Evolutionary conservation across 2,888 invertebrate species (phyloP).

Genomic region (Serripes groenlandicus): DNA sequence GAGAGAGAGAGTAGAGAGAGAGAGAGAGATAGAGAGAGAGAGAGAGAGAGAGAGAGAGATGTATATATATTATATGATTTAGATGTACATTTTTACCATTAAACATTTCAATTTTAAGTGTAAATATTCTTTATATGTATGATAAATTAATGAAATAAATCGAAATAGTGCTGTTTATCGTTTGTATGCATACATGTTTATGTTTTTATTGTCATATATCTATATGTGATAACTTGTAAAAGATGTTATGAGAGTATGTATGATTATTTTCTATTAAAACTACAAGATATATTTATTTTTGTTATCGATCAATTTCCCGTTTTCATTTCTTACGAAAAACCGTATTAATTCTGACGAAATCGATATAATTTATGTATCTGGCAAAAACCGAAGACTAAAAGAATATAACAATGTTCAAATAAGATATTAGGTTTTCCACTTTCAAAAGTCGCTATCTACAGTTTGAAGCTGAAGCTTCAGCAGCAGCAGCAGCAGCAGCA

Average conservation of each 20-base stretch:
- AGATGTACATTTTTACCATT: too few species aligned
- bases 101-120: too few species aligned
- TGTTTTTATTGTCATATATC: slow-evolving; percentile 1
- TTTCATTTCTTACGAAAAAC: too few species aligned
- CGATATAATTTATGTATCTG: too few species aligned
- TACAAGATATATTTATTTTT: not conserved
- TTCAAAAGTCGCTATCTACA: too few species aligned
- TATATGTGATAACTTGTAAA: slow-evolving; percentile 17
- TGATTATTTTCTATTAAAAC: slow-evolving; percentile 27
- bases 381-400: too few species aligned
- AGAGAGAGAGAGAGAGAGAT: not conserved
- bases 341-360: too few species aligned
- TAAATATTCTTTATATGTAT: not conserved
- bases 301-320: too few species aligned
- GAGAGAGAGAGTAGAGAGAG: not conserved
- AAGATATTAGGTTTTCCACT: too few species aligned
- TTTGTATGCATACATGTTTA: not conserved
- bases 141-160: not conserved
- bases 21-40: not conserved
- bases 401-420: too few species aligned
- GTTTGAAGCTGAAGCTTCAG: too few species aligned
- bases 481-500: too few species aligned
- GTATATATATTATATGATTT: not conserved
- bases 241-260: slow-evolving; percentile 24
- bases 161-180: slow-evolving; percentile 8